Percentiles rank a stretch among this genome's conserved stretches.
phyloP scores from a whole-genome alignment of 1,140 invertebrate species.

The Trinorchestia longiramus region DNA sequence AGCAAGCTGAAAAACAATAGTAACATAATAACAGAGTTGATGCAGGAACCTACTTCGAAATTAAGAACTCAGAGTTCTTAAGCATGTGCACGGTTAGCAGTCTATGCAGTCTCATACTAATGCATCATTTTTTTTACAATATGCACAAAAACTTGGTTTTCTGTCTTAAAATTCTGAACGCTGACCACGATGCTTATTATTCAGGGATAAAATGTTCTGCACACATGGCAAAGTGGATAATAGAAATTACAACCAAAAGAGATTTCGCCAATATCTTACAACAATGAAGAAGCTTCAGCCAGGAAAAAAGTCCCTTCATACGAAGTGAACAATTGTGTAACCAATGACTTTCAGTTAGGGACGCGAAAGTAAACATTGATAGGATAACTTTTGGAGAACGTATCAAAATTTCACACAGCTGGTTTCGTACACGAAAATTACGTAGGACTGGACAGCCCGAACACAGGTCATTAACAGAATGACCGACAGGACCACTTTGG shows the following conservation, averaged over 20 bases:
- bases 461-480: neutral
- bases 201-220: neutral
- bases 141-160: neutral
- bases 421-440: neutral
- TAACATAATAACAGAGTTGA: neutral
- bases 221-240: neutral
- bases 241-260: neutral
- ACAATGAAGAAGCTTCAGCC: neutral
- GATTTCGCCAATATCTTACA: neutral
- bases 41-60: neutral
- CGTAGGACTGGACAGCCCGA: neutral
- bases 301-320: neutral
- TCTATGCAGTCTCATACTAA: neutral
- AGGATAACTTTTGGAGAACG: neutral
- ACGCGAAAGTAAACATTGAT: neutral
- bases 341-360: too few relatives aligned
- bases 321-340: neutral
- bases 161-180: neutral
- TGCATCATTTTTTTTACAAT: neutral
- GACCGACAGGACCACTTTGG: neutral
- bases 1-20: neutral
- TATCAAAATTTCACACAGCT: neutral
- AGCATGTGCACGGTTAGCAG: neutral
- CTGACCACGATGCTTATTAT: neutral
- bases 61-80: neutral